These are phyloP conservation scores for Megaceryle maxima DNA, from an alignment of 2,113 vertebrate genomes.

Conservation along the genomic window DNA sequence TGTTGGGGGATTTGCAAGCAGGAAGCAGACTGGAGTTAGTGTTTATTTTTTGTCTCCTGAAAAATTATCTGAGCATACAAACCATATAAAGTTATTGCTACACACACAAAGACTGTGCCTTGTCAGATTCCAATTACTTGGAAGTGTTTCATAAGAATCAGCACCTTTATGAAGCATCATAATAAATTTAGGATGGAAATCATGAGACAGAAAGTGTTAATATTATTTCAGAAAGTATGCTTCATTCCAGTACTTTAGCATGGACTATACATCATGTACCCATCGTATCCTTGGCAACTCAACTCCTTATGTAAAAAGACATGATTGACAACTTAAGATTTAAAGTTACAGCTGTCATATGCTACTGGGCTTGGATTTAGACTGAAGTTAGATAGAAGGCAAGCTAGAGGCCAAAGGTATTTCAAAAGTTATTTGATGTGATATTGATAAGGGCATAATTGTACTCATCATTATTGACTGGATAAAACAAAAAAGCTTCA, in stretches of 20 bases:
- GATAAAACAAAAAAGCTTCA: background rate
- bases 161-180: background rate
- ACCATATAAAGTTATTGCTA: background rate
- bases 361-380: background rate
- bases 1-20: background rate
- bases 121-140: background rate
- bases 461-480: background rate
- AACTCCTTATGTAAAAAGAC: conserved; percentile 28
- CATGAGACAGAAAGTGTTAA: background rate
- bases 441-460: background rate
- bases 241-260: conserved; percentile 35
- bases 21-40: background rate
- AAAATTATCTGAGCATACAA: background rate
- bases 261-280: conserved; percentile 38
- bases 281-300: conserved; percentile 58
- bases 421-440: background rate
- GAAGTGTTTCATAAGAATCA: background rate
- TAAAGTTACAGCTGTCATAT: conserved; percentile 1
- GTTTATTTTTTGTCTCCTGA: background rate
- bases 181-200: background rate
- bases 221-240: background rate
- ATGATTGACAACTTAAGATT: conserved; percentile 41
- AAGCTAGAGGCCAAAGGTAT: background rate
- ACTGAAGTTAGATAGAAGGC: background rate
- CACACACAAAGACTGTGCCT: background rate